A percentile compares a stretch with the other conserved stretches of the same genome.
These are phyloP conservation scores for Petrocephalus schoutedeni DNA, from an alignment of 2,797 vertebrate genomes.

Conservation along the genomic window DNA sequence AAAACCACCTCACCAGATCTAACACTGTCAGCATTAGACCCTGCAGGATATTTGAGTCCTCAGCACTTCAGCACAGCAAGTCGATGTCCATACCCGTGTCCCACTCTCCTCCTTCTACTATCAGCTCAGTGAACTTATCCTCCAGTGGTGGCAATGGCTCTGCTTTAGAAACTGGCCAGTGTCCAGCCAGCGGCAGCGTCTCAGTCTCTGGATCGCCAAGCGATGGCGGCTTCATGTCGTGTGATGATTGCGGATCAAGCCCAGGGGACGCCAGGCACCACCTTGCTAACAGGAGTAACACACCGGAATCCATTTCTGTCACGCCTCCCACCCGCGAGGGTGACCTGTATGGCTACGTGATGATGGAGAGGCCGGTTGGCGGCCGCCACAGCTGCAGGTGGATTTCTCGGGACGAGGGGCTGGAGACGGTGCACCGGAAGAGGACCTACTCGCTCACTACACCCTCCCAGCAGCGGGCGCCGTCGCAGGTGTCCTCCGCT, in stretches of 20 bases:
- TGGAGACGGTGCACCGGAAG: conserved; percentile 58
- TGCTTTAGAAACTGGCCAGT: conserved; percentile 52
- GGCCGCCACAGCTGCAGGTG: conserved; percentile 54
- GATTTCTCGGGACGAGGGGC: conserved; percentile 44
- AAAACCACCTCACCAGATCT: conserved; percentile 57
- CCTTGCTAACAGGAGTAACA: conserved; percentile 76
- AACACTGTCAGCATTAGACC: conserved; percentile 63
- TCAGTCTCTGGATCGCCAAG: conserved; percentile 84
- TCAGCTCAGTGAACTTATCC: conserved; percentile 72
- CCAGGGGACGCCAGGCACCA: conserved; percentile 54
- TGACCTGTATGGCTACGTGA: conserved; percentile 76
- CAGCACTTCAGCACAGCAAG: conserved; percentile 59
- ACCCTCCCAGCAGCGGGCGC: conserved; percentile 68
- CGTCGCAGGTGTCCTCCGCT: conserved; percentile 70
- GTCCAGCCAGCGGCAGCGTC: conserved; percentile 66
- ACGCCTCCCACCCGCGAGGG: conserved; percentile 67
- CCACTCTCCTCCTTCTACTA: conserved; percentile 66
- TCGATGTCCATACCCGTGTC: conserved; percentile 71
- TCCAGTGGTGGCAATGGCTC: conserved; percentile 72
- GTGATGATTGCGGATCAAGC: conserved; percentile 73
- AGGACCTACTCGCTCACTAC: conserved; percentile 82
- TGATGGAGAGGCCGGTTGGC: conserved; percentile 65
- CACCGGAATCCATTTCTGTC: conserved; percentile 80
- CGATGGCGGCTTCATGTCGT: conserved; percentile 74
- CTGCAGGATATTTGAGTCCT: conserved; percentile 53